A percentile compares a stretch with the other conserved stretches of the same genome.
phyloP scores from a whole-genome alignment of 2,888 invertebrate genomes.

The Thera britannica region DNA sequence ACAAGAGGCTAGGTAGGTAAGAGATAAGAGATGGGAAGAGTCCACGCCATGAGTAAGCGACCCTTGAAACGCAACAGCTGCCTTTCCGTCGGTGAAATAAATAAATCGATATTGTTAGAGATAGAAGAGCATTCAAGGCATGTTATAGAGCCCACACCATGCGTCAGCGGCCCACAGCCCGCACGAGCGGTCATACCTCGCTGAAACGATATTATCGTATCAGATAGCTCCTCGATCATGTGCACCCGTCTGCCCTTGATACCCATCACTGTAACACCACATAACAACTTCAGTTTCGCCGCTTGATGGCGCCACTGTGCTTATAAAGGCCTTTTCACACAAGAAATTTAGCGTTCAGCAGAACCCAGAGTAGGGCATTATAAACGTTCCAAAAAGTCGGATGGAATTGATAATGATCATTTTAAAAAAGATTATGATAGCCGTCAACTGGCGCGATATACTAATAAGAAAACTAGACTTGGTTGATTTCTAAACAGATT shows the following conservation, averaged over 20 bases:
- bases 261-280: constrained; percentile 95
- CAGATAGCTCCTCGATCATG: constrained; percentile 99
- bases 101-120: constrained; percentile 9
- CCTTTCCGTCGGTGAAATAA: background rate
- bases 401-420: background rate
- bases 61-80: background rate
- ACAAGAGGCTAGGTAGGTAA: background rate
- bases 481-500: background rate
- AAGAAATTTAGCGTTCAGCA: background rate
- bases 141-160: constrained; percentile 67
- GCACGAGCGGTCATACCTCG: constrained; percentile 92
- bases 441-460: background rate
- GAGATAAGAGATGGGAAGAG: constrained; percentile 11
- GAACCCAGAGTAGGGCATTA: background rate
- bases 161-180: constrained; percentile 63
- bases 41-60: constrained; percentile 13
- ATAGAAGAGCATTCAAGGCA: constrained; percentile 9
- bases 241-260: constrained; percentile 99
- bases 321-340: constrained; percentile 19
- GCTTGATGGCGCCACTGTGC: constrained; percentile 31
- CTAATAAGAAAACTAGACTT: background rate
- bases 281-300: constrained; percentile 67
- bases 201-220: constrained; percentile 99
- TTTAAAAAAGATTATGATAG: too few species aligned
- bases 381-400: background rate